phyloP scores from a whole-genome alignment of 2,888 invertebrate genomes.

The Brassicogethes aeneus region DNA sequence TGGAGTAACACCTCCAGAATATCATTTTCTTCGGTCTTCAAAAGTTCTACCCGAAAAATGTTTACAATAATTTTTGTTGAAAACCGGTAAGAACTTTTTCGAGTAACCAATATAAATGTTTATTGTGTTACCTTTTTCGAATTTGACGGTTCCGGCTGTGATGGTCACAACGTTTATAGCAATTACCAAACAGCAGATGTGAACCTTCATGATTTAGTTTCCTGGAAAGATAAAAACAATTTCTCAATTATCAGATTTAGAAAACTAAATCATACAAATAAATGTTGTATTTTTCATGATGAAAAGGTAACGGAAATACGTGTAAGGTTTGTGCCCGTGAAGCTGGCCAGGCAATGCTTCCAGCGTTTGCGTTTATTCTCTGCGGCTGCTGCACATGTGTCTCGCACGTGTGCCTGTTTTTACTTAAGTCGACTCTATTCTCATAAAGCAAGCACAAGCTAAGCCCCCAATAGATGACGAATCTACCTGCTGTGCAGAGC shows the following conservation, averaged over 20 bases:
- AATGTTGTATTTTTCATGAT: slow-evolving; percentile 3
- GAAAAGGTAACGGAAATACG: slow-evolving; percentile 13
- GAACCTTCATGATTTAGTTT: slow-evolving; percentile 11
- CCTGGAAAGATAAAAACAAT: slow-evolving; percentile 1
- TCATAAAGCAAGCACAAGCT: slow-evolving; percentile 1
- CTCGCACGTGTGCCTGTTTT: slow-evolving; percentile 28
- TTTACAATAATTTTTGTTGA: too few species aligned
- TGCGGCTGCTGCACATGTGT: slow-evolving; percentile 23
- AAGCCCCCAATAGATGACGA: not conserved
- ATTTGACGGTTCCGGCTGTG: not conserved
- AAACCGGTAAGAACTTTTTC: too few species aligned
- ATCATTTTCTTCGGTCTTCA: too few species aligned
- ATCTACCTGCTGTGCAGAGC: not conserved
- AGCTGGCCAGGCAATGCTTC: too few species aligned
- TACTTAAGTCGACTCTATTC: slow-evolving; percentile 13
- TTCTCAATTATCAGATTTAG: slow-evolving; percentile 1
- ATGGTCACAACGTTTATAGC: not conserved
- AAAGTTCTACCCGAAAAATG: too few species aligned
- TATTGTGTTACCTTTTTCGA: not conserved
- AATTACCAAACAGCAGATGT: slow-evolving; percentile 10
- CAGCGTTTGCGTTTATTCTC: slow-evolving; percentile 14
- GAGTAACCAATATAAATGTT: too few species aligned
- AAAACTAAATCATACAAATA: slow-evolving; percentile 2
- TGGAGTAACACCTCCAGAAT: too few species aligned
- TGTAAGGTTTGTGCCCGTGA: slow-evolving; percentile 10